Evolutionary conservation across 2,888 invertebrate species (phyloP).

Genomic region (Drosophila mimetica): DNA sequence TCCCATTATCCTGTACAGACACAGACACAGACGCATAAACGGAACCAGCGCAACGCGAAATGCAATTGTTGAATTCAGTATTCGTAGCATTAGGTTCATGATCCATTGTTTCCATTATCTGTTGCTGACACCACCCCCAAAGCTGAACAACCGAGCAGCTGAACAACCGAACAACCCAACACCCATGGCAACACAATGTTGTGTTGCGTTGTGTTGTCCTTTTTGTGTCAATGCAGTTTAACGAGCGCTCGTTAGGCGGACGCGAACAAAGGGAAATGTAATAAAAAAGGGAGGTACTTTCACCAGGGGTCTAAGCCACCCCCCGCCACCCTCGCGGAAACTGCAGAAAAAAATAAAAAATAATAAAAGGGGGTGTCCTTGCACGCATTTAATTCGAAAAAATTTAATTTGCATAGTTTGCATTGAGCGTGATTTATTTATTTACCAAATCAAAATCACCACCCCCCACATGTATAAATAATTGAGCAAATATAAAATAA

Average conservation of each 20-base stretch:
- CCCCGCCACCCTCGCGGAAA: slow-evolving; percentile 13
- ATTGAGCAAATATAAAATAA: slow-evolving; percentile 55
- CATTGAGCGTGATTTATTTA: slow-evolving; percentile 35
- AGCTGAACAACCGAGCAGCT: not conserved
- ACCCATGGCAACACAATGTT: slow-evolving; percentile 55
- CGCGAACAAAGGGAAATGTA: slow-evolving; percentile 67
- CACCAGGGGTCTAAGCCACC: too few species aligned
- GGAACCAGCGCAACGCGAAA: slow-evolving; percentile 65
- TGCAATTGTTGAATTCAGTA: slow-evolving; percentile 73
- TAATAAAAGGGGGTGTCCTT: slow-evolving; percentile 28
- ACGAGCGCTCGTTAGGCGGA: slow-evolving; percentile 74
- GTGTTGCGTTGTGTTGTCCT: slow-evolving; percentile 56
- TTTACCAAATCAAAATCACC: slow-evolving; percentile 35
- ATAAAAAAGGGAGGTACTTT: slow-evolving; percentile 46
- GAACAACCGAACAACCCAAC: slow-evolving; percentile 3
- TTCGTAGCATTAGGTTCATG: slow-evolving; percentile 71
- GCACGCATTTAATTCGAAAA: slow-evolving; percentile 45
- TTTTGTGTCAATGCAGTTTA: slow-evolving; percentile 75
- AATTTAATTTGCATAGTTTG: slow-evolving; percentile 66
- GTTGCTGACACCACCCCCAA: slow-evolving; percentile 54
- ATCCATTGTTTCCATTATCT: slow-evolving; percentile 76
- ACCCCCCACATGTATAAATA: slow-evolving; percentile 42
- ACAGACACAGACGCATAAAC: slow-evolving; percentile 31
- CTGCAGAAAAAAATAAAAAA: slow-evolving; percentile 1
- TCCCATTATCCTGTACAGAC: slow-evolving; percentile 15